Evolutionary conservation across 2,888 invertebrate species (phyloP), one percentile per base, ranked within the genome.

Genomic region (Lingula anatina): DNA sequence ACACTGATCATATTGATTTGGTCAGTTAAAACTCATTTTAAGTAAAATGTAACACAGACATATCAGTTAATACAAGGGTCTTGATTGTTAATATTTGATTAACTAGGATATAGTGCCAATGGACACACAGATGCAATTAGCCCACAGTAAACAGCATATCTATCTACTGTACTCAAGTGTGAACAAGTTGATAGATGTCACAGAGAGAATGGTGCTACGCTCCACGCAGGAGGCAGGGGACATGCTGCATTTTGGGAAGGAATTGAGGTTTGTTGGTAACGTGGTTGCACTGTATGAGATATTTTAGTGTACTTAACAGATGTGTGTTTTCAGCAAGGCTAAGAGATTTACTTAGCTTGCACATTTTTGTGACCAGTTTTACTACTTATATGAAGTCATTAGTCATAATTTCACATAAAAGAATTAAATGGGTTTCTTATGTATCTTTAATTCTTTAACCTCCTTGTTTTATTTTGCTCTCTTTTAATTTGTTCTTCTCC

Each of bases 51-150:
- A n/a, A n/a, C n/a, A n/a, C n/a, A n/a, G n/a, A n/a, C n/a, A n/a
- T n/a, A n/a, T n/a, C n/a, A n/a, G n/a, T n/a, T n/a, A n/a, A n/a
- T n/a, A n/a, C n/a, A n/a, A n/a, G n/a, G n/a, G n/a, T n/a, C n/a
- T n/a, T n/a, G n/a, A n/a, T n/a, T n/a, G n/a, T n/a, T n/a, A n/a
- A n/a, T n/a, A n/a, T n/a, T n/a, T n/a, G n/a, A n/a, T n/a, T n/a
- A n/a, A n/a, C n/a, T 50, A 75, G 75, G 76, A 76, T 41, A 55
- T 77, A 39, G 73, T 77, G 47, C 76, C 77, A 4, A 64, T 73
- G 64, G 75, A 77, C 59, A 75, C 76, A n/a, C 72, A 75, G 53
- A 60, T 61, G 37, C 75, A 77, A 55, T 63, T 75, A 43, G 55
- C 64, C 25, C 69, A 70, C 51, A 75, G 72, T 43, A 68, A 70